These are phyloP conservation scores for Aphelinus atriplicis DNA, from an alignment of 1,140 invertebrate genomes.

Conservation along the genomic window DNA sequence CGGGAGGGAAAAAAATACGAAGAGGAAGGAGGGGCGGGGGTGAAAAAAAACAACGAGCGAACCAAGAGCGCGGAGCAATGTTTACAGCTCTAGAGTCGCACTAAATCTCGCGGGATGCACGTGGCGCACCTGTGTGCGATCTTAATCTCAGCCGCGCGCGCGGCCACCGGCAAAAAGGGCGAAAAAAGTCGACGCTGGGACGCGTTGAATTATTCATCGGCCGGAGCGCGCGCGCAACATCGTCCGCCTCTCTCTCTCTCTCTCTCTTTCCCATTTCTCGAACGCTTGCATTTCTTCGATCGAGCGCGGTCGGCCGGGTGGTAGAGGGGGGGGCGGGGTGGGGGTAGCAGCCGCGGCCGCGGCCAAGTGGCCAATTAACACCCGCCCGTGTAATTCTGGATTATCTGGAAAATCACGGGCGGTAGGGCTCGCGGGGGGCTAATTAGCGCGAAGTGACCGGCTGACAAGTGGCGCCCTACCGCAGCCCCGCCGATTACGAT, in stretches of 20 bases:
- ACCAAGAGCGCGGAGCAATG: not conserved
- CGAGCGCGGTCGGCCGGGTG: not conserved
- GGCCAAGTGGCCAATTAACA: slow-evolving; percentile 36
- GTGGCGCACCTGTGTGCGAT: slow-evolving; percentile 46
- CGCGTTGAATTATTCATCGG: slow-evolving; percentile 57
- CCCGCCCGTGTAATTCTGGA: slow-evolving; percentile 44
- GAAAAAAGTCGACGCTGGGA: slow-evolving; percentile 37
- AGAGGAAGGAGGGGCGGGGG: not conserved
- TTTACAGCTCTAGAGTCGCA: slow-evolving; percentile 31
- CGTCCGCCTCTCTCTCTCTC: slow-evolving; percentile 33
- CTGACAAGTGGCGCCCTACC: slow-evolving; percentile 26
- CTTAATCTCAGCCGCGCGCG: slow-evolving; percentile 49
- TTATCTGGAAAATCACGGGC: slow-evolving; percentile 46
- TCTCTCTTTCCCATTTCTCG: not conserved
- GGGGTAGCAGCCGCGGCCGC: not conserved
- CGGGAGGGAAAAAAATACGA: too few relatives aligned
- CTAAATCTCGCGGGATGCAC: slow-evolving; percentile 33
- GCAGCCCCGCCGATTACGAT: slow-evolving; percentile 32
- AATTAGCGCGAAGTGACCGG: slow-evolving; percentile 43
- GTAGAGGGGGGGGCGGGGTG: not conserved
- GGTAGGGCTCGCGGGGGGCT: slow-evolving; percentile 3
- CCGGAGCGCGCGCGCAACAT: slow-evolving; percentile 26
- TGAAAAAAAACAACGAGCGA: not conserved
- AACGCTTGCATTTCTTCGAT: not conserved
- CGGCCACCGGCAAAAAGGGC: slow-evolving; percentile 44